phyloP scores from a whole-genome alignment of 2,888 invertebrate genomes.

The Mactromeris polynyma region DNA sequence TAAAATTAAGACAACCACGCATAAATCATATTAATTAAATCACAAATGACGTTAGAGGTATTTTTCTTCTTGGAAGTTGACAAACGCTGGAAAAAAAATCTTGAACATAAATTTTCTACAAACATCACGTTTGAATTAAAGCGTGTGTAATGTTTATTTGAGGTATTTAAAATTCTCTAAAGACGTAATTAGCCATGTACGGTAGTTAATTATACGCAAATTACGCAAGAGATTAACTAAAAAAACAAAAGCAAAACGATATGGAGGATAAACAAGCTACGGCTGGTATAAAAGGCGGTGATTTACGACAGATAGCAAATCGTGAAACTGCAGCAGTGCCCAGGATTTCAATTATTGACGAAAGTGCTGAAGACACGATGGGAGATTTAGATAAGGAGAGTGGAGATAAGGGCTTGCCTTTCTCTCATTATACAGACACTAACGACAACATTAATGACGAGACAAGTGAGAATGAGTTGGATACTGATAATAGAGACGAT shows the following conservation, averaged over 20 bases:
- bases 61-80: neutral
- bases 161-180: neutral
- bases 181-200: neutral
- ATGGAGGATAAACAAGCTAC: slow-evolving; percentile 34
- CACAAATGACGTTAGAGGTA: neutral
- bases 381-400: slow-evolving; percentile 13
- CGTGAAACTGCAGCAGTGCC: neutral
- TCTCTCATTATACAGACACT: slow-evolving; percentile 15
- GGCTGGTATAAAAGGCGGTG: slow-evolving; percentile 14
- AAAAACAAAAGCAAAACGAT: neutral
- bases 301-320: neutral
- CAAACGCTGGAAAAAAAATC: neutral
- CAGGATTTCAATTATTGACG: neutral
- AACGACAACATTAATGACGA: neutral
- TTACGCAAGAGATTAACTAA: neutral
- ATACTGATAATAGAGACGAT: slow-evolving; percentile 3
- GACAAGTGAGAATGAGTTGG: neutral
- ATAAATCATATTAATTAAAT: neutral
- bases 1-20: neutral
- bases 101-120: neutral
- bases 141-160: neutral
- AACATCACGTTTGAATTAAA: neutral
- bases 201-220: neutral
- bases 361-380: slow-evolving; percentile 12
- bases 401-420: slow-evolving; percentile 1